Conservation (phyloP, 2,888 invertebrate species). For the Nephrotoma flavescens region DNA sequence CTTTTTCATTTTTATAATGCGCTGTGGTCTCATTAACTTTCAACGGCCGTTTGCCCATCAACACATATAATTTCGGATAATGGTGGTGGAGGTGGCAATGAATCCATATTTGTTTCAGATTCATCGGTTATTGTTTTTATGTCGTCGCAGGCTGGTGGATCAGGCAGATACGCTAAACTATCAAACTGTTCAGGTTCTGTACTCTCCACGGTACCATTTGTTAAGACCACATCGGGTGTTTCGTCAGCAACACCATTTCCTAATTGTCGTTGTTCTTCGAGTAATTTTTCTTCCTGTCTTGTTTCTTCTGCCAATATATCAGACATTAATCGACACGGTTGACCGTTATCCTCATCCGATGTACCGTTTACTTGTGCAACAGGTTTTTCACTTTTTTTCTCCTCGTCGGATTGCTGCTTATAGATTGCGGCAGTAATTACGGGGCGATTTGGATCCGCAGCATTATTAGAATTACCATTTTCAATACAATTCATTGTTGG, state of each 20-base stretch:
- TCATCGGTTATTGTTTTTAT: conserved; percentile 27
- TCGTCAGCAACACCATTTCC: conserved; percentile 26
- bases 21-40: neutral
- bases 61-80: neutral
- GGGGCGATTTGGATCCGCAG: conserved; percentile 31
- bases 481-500: conserved; percentile 1
- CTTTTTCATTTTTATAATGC: neutral
- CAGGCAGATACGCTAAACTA: conserved; percentile 30
- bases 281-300: conserved; percentile 33
- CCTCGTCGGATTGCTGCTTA: conserved; percentile 48
- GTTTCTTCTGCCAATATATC: conserved; percentile 27
- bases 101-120: conserved; percentile 26
- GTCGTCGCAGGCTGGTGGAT: conserved; percentile 29
- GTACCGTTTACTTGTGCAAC: neutral
- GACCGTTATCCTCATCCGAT: neutral
- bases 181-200: conserved; percentile 18
- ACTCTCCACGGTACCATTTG: neutral
- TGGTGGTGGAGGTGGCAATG: conserved; percentile 30
- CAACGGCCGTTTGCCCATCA: neutral
- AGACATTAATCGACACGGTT: neutral
- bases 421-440: conserved; percentile 56
- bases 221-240: neutral
- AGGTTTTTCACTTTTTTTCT: conserved; percentile 22
- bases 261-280: conserved; percentile 34
- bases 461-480: conserved; percentile 8